Evolutionary conservation across 2,113 vertebrate species (phyloP), one percentile per base, ranked within the genome.

Genomic region (Mustela lutreola): DNA sequence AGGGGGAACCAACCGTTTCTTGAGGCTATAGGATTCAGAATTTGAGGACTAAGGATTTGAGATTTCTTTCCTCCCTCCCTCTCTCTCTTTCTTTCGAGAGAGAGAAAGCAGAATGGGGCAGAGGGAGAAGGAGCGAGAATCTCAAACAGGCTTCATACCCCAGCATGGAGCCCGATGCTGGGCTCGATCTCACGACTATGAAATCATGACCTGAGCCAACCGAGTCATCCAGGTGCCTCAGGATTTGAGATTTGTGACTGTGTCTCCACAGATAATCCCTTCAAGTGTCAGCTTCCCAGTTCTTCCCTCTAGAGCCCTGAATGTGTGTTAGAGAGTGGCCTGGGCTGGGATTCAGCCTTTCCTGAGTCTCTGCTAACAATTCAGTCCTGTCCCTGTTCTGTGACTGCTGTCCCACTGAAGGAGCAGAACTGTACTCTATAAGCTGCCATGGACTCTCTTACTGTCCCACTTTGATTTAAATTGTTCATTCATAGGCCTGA

Each of bases 401-500:
- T 48, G 19, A 60, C 10, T 39, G 6, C 24, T 5, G 3, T 91
- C 19, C 53, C 36, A 42, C 62, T 84, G 5, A 5, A 94, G 71
- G 18, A 89, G 11, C 19, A 28, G 56, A 56, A 36, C 1, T 36
- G 91, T n/a, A 67, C 84, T 93, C 45, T 84, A 89, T 81, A 65
- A 89, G 78, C 24, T 91, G 60, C 45, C 42, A 19, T 73, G 22
- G 48, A 70, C 15, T 42, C 45, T 95, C 21, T 56, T 58, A 19
- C 1, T 71, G 42, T 87, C 36, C 75, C 31, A 53, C n/a, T 87
- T 89, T 39, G 21, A 42, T 88, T 63, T 89, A 78, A 48, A 95
- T 81, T 89, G 48, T 80, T 92, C 19, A 81, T 92, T 83, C 90
- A 87, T 56, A 94, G 24, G 60, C 24, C 36, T 19, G 42, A 92